Evolutionary conservation across 2,797 vertebrate genomes (phyloP), one percentile per base, ranked within the genome.

Genomic region (Brachyrhaphis roseni): DNA sequence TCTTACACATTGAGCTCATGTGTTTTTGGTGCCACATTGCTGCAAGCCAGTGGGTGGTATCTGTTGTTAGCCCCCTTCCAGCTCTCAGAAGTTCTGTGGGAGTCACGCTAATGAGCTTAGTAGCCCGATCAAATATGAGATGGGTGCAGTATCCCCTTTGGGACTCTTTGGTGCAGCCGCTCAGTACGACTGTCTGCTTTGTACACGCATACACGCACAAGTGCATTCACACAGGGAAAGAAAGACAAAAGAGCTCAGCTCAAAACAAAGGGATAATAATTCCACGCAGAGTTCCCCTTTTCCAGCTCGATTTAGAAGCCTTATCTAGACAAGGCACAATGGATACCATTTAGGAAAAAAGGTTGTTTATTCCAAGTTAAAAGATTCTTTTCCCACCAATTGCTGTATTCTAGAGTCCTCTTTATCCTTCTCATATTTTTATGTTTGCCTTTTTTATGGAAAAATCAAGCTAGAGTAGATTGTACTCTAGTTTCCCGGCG

Each of bases 241-340:
- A 76, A 93, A 95, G 91, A 96, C 94, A 96, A 96, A 95, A 92
- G 94, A 93, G 87, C 89, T 91, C 79, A 91, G 91, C 86, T 92
- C 88, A 84, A 95, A 95, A 96, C 95, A 96, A 95, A 95, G 91
- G 95, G 94, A 95, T 95, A 94, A 95, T 95, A 95, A 96, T 95
- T 96, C 94, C 90, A 92, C 86, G 92, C 94, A 91, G 91, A 94
- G 94, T 95, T 94, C 91, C 86, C 93, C 89, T 94, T 95, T 94
- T 92, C 87, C 89, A 92, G 91, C 94, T 91, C 79, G 94, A 95
- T 96, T 95, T 96, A 95, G 94, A 92, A 89, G 92, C 90, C 93
- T 94, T 95, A 96, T 96, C 95, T 94, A 93, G 93, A 95, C 94
- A 90, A 87, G 93, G 89, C 94, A 96, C 95, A 95, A 96, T 95